Base-by-base conservation (phyloP, 2,113 vertebrate genomes). In the Donacobius atricapilla region DNA sequence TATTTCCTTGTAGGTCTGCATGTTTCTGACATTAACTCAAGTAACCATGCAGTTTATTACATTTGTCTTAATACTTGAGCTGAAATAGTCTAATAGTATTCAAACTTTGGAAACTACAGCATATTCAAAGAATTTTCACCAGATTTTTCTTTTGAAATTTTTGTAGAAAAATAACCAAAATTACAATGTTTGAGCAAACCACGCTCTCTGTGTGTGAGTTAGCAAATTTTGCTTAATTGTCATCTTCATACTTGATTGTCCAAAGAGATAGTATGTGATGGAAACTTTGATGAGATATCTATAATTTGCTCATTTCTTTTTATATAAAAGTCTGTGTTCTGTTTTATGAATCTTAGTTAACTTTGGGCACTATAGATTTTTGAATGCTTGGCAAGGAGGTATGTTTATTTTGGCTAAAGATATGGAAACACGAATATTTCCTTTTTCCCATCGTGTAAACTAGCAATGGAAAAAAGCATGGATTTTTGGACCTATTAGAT, bases 401-500 rank as follows among this genome's bases (percentile, higher is more conserved):
- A 54, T 97, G 92, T 97, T 95, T 96, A 75, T 91, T 97, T 98
- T 98, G 96, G 95, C 95, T 92, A 83, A 65, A 68, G 87, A 40
- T 93, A 24, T 89, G 95, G 97, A 98, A 98, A 96, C 3, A 1
- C 61, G 60, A 87, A 92, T 90, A 61, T 85, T 95, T 95, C 63
- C 51, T 89, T 97, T 79, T 97, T 97, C 94, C 92, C 95, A 89
- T 97, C 95, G 91, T 96, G 81, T 94, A 96, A 96, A 96, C 96
- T 90, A 96, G 69, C 94, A 96, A 87, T 96, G 94, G 95, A 95
- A 97, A 95, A 81, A 94, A 85, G 37, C 83, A 69, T 92, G 77
- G 82, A 58, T 84, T 78, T 96, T 89, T 81, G 6, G 35, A 82
- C 35, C 22, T 92, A 47, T 84, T 90, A 92, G 51, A 54, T 90